These are phyloP conservation scores for Stenopsyche tienmushanensis DNA, from an alignment of 1,140 invertebrate genomes.

Conservation along the genomic window DNA sequence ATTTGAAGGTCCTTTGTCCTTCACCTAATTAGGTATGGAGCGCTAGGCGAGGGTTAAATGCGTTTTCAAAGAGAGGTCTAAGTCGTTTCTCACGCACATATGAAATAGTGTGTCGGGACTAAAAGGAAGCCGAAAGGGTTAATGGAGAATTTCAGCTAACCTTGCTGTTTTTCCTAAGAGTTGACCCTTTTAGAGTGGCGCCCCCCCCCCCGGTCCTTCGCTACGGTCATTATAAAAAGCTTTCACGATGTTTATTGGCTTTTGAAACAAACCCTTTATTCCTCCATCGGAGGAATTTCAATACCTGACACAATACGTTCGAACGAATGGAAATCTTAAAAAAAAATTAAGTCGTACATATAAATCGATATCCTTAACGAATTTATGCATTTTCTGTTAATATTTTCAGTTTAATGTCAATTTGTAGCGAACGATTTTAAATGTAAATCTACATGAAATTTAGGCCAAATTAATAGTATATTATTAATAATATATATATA, in stretches of 20 bases:
- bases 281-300: not conserved
- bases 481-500: too few species aligned
- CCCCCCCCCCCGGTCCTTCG: not conserved
- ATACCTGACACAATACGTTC: not conserved
- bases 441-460: too few species aligned
- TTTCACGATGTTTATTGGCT: conserved; percentile 15
- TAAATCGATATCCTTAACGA: not conserved
- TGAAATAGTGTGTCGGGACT: not conserved
- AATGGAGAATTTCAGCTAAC: conserved; percentile 10
- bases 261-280: conserved; percentile 13
- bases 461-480: too few species aligned
- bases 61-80: conserved; percentile 11
- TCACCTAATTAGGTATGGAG: not conserved
- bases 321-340: not conserved
- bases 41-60: not conserved
- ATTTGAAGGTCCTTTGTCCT: not conserved
- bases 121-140: not conserved
- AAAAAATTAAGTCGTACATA: not conserved
- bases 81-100: conserved; percentile 10
- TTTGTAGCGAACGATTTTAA: too few species aligned
- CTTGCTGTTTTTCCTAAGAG: conserved; percentile 16
- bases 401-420: too few species aligned
- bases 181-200: conserved; percentile 14
- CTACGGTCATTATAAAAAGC: conserved; percentile 13
- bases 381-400: too few species aligned